phyloP scores from a whole-genome alignment of 1,140 invertebrate genomes.

The Drosophila biarmipes region DNA sequence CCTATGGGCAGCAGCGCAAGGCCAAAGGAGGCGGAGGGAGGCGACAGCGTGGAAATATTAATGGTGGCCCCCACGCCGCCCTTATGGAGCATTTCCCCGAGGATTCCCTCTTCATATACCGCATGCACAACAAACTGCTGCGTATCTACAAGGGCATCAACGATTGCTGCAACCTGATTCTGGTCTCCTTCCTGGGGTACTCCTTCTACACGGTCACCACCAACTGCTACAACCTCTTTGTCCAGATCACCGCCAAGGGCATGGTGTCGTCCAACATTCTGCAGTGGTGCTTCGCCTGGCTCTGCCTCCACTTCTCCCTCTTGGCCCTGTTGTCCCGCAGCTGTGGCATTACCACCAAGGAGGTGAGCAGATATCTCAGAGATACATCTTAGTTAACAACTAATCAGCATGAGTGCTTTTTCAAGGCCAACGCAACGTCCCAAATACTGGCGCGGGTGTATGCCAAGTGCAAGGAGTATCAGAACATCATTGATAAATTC shows the following conservation, averaged over 20 bases:
- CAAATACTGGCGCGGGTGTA: slow-evolving; percentile 78
- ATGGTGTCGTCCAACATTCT: slow-evolving; percentile 64
- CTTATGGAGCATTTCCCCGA: slow-evolving; percentile 72
- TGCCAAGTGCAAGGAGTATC: slow-evolving; percentile 73
- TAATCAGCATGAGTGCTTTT: slow-evolving; percentile 31
- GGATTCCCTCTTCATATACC: slow-evolving; percentile 76
- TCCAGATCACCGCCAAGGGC: slow-evolving; percentile 74
- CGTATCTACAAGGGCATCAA: slow-evolving; percentile 77
- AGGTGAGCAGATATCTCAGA: slow-evolving; percentile 45
- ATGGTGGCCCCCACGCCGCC: not conserved
- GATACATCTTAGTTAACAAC: slow-evolving; percentile 2
- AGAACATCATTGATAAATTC: slow-evolving; percentile 83
- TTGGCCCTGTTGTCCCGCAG: slow-evolving; percentile 65
- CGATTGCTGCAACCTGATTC: slow-evolving; percentile 76
- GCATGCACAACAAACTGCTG: slow-evolving; percentile 77
- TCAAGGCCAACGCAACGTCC: slow-evolving; percentile 74
- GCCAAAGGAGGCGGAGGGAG: slow-evolving; percentile 9
- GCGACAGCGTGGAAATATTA: slow-evolving; percentile 5
- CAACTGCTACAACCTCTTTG: slow-evolving; percentile 80
- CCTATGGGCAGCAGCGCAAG: slow-evolving; percentile 59
- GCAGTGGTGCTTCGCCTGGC: slow-evolving; percentile 72
- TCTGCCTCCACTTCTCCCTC: slow-evolving; percentile 65
- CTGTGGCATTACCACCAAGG: slow-evolving; percentile 69
- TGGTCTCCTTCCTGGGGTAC: slow-evolving; percentile 78
- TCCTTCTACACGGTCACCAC: slow-evolving; percentile 84